A percentile compares a stretch with the other conserved stretches of the same genome.
Conservation (phyloP, 2,888 invertebrate species). For the Fragum sueziense region DNA sequence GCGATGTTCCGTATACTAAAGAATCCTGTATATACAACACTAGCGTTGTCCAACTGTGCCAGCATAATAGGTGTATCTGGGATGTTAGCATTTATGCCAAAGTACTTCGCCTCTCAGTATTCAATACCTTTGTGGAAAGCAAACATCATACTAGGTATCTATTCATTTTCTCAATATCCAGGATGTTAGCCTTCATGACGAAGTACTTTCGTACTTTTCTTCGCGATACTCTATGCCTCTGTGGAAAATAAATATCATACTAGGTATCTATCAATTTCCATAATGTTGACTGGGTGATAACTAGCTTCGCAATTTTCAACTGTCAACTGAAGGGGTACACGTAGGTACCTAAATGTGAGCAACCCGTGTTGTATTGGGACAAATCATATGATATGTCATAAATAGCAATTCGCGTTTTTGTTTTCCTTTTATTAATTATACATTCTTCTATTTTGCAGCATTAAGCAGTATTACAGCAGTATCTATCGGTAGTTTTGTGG, state of each 20-base stretch:
- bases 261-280: no score
- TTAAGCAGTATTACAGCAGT: slow-evolving; percentile 35
- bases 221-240: slow-evolving; percentile 62
- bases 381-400: no score
- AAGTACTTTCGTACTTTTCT: slow-evolving; percentile 66
- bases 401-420: no score
- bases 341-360: no score
- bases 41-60: slow-evolving; percentile 38
- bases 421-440: no score
- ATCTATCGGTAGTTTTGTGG: slow-evolving; percentile 43
- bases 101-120: slow-evolving; percentile 64
- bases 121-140: slow-evolving; percentile 64
- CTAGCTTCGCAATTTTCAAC: no score
- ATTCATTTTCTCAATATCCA: slow-evolving; percentile 56
- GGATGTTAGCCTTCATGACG: slow-evolving; percentile 57
- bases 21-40: slow-evolving; percentile 52
- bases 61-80: slow-evolving; percentile 59
- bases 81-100: slow-evolving; percentile 58
- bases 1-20: slow-evolving; percentile 40
- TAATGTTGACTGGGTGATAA: no score
- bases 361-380: no score
- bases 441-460: slow-evolving; percentile 29
- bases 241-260: slow-evolving; percentile 64
- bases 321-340: no score
- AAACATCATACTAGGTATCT: slow-evolving; percentile 64